phyloP scores from a whole-genome alignment of 2,888 invertebrate genomes.

The Eulithis prunata region DNA sequence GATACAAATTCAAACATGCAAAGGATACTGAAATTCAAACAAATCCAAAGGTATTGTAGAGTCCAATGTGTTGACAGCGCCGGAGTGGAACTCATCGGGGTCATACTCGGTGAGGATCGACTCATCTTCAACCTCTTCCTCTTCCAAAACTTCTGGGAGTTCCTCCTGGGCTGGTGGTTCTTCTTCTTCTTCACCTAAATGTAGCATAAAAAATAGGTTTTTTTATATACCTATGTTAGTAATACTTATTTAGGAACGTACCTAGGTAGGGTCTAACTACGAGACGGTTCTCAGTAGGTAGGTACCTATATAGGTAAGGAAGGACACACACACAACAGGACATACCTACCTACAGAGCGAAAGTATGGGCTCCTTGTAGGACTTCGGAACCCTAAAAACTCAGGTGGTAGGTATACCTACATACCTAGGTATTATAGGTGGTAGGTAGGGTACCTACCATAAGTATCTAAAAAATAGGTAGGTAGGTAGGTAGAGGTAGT shows the following conservation, averaged over 20 bases:
- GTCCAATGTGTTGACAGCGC: conserved; percentile 77
- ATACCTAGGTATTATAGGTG: too few relatives aligned
- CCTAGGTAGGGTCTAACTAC: not conserved
- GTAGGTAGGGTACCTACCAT: too few relatives aligned
- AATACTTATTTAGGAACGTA: not conserved
- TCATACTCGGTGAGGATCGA: conserved; percentile 75
- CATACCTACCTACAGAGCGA: too few relatives aligned
- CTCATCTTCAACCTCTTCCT: conserved; percentile 63
- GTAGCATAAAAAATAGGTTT: not conserved
- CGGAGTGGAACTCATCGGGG: conserved; percentile 83
- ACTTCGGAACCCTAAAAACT: too few relatives aligned
- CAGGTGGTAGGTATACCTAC: not conserved
- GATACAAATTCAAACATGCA: conserved; percentile 37
- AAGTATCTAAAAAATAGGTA: too few relatives aligned
- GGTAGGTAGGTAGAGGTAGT: too few relatives aligned
- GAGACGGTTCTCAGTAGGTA: too few relatives aligned
- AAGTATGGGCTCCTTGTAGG: too few relatives aligned
- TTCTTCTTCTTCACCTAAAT: conserved; percentile 44
- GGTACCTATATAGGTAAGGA: too few relatives aligned
- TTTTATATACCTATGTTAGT: too few relatives aligned
- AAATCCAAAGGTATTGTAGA: conserved; percentile 84
- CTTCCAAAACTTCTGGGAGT: conserved; percentile 44
- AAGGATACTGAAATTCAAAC: conserved; percentile 89
- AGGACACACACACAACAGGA: too few relatives aligned
- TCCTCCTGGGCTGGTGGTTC: conserved; percentile 45